phyloP scores from a whole-genome alignment of 2,888 invertebrate genomes.

The Macropis europaea region DNA sequence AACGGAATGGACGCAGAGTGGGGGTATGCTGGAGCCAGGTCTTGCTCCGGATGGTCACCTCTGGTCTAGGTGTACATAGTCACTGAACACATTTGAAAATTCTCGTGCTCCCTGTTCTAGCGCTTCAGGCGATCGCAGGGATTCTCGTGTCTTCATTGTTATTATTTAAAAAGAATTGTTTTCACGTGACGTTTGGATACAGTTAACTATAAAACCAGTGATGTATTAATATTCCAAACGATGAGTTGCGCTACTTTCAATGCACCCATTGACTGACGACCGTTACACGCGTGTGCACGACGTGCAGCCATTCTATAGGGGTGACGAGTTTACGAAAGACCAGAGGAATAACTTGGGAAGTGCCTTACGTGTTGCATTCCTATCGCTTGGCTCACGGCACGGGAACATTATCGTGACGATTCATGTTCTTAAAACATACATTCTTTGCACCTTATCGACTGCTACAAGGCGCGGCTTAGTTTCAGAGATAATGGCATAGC shows the following conservation, averaged over 20 bases:
- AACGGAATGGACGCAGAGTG: too few relatives aligned
- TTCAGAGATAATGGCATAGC: constrained; percentile 35
- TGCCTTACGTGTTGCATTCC: constrained; percentile 65
- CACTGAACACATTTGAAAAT: too few relatives aligned
- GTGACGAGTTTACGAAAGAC: constrained; percentile 44
- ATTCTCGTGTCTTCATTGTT: too few relatives aligned
- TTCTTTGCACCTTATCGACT: constrained; percentile 26
- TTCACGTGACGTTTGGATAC: too few relatives aligned
- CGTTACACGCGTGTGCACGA: neutral
- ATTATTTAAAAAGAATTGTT: too few relatives aligned
- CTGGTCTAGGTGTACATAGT: too few relatives aligned
- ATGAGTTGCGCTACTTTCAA: constrained; percentile 34
- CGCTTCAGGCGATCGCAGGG: too few relatives aligned
- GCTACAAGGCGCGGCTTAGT: constrained; percentile 29
- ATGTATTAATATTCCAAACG: constrained; percentile 34
- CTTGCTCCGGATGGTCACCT: too few relatives aligned
- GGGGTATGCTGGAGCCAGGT: too few relatives aligned
- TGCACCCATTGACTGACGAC: constrained; percentile 19
- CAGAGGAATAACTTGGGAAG: constrained; percentile 40
- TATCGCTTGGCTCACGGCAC: constrained; percentile 56
- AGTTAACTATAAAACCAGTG: too few relatives aligned
- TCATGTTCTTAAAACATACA: constrained; percentile 44
- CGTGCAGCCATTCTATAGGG: constrained; percentile 14
- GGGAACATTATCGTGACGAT: constrained; percentile 50
- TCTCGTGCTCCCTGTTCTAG: too few relatives aligned